Evolutionary conservation across 2,888 invertebrate species (phyloP), one percentile per base, ranked within the genome.

Genomic region (Dolichopus griseipennis): DNA sequence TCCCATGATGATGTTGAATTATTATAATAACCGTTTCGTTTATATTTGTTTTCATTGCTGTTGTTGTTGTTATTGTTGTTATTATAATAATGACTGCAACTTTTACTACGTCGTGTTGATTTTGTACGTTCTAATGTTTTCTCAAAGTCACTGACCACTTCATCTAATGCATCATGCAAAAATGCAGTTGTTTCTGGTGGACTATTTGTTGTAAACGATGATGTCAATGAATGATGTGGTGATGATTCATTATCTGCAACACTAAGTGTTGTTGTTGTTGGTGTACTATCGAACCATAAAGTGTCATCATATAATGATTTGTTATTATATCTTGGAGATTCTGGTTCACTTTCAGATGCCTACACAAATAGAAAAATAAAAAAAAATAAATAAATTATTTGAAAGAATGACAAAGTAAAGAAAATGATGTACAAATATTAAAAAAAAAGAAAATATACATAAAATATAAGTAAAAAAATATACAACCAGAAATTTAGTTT

Each of bases 91-190:
- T 27, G 27, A 27, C 5, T 27, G 27, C 27, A 27, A 27, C 27
- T 27, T 41, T 9, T 41, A 18, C 18, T 52, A 52, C 52, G 52
- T 52, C 52, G 9, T 18, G 52, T 52, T 52, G 52, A 52, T 52
- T 69, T 61, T 61, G 87, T 84, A 68, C 86, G 82, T 73, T 86
- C 85, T 70, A 89, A 79, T 22, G 88, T 88, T 73, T 86, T 85
- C 78, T 90, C 90, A 76, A 90, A 90, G 78, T 90, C 90, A 68
- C 84, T 84, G 69, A 90, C 86, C 68, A 88, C 90, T 77, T 85
- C 85, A 71, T 83, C 83, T 69, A 85, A 81, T 15, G 82, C 84
- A 71, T 84, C 84, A 66, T 76, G 80, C 2, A 81, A 72, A 71
- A 81, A 81, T 70, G 80, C 79, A 62, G 78, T 76, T 64, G 78